Evolutionary conservation across 2,797 vertebrate genomes (phyloP).

Genomic region (Brotula barbata): DNA sequence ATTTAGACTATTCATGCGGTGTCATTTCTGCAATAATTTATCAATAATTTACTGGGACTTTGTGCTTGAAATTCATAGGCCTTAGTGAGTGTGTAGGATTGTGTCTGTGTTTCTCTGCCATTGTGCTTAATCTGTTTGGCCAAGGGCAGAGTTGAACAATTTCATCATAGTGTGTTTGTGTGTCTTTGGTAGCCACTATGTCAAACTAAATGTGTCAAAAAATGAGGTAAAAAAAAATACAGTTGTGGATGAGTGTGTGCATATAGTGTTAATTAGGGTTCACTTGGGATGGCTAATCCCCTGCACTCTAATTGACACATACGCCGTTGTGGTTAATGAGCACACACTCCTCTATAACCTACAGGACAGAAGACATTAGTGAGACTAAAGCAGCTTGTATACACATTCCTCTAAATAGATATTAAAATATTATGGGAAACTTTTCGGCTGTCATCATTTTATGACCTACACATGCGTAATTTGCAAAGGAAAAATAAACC

Average conservation of each 20-base stretch:
- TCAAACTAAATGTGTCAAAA: constrained; percentile 34
- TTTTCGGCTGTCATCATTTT: constrained; percentile 52
- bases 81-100: constrained; percentile 38
- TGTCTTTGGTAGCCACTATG: too few species aligned
- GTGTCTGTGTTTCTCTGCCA: constrained; percentile 36
- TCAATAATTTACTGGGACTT: too few species aligned
- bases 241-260: constrained; percentile 30
- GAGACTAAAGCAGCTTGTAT: constrained; percentile 62
- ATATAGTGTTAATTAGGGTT: constrained; percentile 64
- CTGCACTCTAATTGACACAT: constrained; percentile 64
- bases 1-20: constrained; percentile 69
- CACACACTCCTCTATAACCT: constrained; percentile 71
- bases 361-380: constrained; percentile 69
- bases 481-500: constrained; percentile 30
- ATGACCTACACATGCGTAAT: constrained; percentile 48
- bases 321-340: constrained; percentile 76
- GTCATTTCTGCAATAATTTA: too few species aligned
- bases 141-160: constrained; percentile 12
- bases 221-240: constrained; percentile 1
- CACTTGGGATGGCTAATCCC: constrained; percentile 69
- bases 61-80: constrained; percentile 25
- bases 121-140: neutral
- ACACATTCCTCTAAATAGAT: constrained; percentile 54
- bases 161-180: constrained; percentile 2
- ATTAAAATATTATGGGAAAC: constrained; percentile 47